A percentile compares a stretch with the other conserved stretches of the same genome.
These are phyloP conservation scores for Habropoda laboriosa DNA, from an alignment of 1,140 invertebrate genomes.

Conservation along the genomic window DNA sequence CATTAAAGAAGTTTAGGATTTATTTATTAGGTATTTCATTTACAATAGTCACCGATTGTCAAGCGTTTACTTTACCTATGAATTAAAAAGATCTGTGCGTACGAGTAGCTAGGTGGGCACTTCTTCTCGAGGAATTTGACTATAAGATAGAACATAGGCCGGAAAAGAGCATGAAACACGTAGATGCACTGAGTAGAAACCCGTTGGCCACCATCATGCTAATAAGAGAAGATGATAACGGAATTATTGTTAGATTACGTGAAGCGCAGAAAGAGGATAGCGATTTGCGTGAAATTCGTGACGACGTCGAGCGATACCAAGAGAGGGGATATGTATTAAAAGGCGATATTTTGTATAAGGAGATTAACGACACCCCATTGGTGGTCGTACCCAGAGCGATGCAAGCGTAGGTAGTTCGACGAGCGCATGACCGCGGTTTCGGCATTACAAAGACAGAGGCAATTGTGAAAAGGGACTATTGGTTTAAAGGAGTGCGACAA, in stretches of 20 bases:
- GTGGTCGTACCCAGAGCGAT: rapidly evolving
- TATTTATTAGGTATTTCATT: not conserved
- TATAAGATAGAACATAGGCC: not conserved
- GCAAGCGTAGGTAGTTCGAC: rapidly evolving
- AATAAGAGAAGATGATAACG: not conserved
- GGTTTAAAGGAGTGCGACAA: rapidly evolving
- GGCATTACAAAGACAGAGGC: rapidly evolving
- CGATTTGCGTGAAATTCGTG: not conserved
- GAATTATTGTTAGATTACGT: not conserved
- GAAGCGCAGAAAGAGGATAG: not conserved
- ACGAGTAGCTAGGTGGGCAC: not conserved
- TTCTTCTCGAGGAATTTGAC: not conserved
- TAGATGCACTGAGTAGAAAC: not conserved
- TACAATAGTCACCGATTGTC: not conserved
- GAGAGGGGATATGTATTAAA: not conserved
- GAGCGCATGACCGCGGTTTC: not conserved
- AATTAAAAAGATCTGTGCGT: not conserved
- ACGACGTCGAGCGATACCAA: too few species aligned
- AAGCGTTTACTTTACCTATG: not conserved
- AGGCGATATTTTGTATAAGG: rapidly evolving
- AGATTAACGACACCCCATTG: rapidly evolving
- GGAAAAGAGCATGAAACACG: not conserved
- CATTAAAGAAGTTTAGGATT: not conserved
- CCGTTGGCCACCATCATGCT: not conserved
- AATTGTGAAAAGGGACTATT: rapidly evolving